A percentile compares a stretch with the other conserved stretches of the same genome.
Evolutionary conservation across 1,140 invertebrate genomes (phyloP).

Genomic region (Diploscapter pachys): DNA sequence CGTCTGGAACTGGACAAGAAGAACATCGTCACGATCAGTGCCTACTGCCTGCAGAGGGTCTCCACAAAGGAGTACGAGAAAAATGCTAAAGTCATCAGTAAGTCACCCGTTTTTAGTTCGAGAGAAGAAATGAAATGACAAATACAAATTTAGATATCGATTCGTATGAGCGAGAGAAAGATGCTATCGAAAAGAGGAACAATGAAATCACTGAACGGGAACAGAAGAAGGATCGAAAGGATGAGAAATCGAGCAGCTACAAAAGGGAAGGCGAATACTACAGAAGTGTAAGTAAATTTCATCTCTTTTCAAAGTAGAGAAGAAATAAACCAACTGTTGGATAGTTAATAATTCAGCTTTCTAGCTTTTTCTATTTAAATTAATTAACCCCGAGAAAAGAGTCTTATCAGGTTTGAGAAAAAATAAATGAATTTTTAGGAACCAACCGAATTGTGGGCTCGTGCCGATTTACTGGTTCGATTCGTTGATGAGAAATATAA

Average conservation of each 20-base stretch:
- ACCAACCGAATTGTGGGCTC: slow-evolving; percentile 9
- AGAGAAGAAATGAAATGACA: neutral
- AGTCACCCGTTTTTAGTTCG: neutral
- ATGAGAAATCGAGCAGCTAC: neutral
- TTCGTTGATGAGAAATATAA: slow-evolving; percentile 29
- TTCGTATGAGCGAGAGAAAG: slow-evolving; percentile 1
- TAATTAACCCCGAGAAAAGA: neutral
- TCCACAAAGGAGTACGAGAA: slow-evolving; percentile 27
- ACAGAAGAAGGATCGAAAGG: neutral
- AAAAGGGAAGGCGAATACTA: neutral
- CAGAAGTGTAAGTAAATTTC: too few relatives aligned
- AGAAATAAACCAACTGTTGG: neutral
- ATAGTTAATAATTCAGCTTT: neutral
- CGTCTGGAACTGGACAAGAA: slow-evolving; percentile 18
- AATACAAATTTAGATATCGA: slow-evolving; percentile 21
- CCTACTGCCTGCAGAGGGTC: slow-evolving; percentile 9
- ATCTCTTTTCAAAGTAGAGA: too few relatives aligned
- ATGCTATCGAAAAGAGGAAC: slow-evolving; percentile 14
- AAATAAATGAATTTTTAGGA: too few relatives aligned
- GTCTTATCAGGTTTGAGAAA: too few relatives aligned
- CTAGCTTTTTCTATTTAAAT: neutral
- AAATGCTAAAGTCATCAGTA: slow-evolving; percentile 23
- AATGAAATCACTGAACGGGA: slow-evolving; percentile 4
- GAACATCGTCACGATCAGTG: slow-evolving; percentile 16
- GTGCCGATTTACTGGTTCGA: slow-evolving; percentile 23